Evolutionary conservation across 1,140 invertebrate species (phyloP).

Genomic region (Listronotus bonariensis): DNA sequence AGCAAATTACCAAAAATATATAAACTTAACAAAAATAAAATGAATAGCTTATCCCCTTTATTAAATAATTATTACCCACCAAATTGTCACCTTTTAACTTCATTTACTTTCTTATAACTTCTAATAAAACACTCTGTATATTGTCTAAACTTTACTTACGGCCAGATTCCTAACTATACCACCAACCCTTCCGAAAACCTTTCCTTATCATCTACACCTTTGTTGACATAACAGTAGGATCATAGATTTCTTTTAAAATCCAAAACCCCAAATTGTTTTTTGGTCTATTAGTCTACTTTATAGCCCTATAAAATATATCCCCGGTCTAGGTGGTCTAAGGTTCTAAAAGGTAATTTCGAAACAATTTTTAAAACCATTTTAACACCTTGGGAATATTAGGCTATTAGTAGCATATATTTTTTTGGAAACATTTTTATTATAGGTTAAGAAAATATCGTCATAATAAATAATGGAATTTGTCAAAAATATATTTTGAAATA

Average conservation of each 20-base stretch:
- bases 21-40: no score
- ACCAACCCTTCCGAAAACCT: not conserved
- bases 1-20: no score
- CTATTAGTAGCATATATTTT: not conserved
- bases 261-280: not conserved
- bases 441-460: no score
- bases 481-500: no score
- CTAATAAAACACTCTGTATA: no score
- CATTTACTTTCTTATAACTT: no score
- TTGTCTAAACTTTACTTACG: no score
- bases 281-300: not conserved
- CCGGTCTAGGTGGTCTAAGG: not conserved
- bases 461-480: no score
- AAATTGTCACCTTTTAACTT: no score
- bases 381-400: constrained; percentile 1
- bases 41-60: no score
- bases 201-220: not conserved
- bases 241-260: not conserved
- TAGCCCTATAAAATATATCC: constrained; percentile 2
- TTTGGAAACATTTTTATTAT: not conserved
- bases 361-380: constrained; percentile 7
- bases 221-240: constrained; percentile 3
- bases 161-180: no score
- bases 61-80: no score
- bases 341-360: not conserved